Evolutionary conservation across 2,113 vertebrate species (phyloP).

Genomic region (Indicator indicator): DNA sequence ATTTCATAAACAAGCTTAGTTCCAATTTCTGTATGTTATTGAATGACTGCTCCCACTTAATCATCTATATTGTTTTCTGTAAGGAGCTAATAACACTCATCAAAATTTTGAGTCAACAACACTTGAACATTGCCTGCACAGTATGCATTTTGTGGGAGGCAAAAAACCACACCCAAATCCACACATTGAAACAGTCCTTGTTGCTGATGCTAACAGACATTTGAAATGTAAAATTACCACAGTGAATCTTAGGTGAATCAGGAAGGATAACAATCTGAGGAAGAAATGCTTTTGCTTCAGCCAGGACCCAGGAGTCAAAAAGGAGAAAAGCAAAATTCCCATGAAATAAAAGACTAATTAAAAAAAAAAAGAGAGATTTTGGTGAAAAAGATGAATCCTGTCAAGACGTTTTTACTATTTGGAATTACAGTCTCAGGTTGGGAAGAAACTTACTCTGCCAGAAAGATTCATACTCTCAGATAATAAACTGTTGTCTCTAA

Average conservation of each 20-base stretch:
- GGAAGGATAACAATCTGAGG: background rate
- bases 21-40: background rate
- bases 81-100: background rate
- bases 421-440: background rate
- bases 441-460: background rate
- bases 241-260: background rate
- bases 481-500: conserved; percentile 58
- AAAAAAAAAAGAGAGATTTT: background rate
- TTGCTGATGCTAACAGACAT: background rate
- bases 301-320: background rate
- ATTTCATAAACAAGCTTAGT: background rate
- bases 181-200: background rate
- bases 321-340: background rate
- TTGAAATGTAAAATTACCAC: background rate
- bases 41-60: conserved; percentile 1
- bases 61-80: background rate
- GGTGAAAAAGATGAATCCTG: background rate
- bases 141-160: background rate
- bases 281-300: background rate
- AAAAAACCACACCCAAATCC: background rate
- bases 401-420: background rate
- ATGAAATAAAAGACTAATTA: background rate
- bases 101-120: background rate
- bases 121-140: background rate
- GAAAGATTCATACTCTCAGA: background rate